phyloP scores from a whole-genome alignment of 1,140 invertebrate genomes.

The Mizuhopecten yessoensis region DNA sequence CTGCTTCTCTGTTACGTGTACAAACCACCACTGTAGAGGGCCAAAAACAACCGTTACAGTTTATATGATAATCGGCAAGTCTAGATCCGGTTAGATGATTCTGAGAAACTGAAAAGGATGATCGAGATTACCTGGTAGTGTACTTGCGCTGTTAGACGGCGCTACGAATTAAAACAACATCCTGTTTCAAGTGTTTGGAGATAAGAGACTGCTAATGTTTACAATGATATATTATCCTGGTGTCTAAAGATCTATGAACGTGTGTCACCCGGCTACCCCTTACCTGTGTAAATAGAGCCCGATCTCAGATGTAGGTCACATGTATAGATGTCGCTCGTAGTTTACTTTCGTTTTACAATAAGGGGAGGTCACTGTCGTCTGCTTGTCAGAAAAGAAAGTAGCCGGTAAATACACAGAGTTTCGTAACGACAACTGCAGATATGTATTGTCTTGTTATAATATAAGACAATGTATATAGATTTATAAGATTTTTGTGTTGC shows the following conservation, averaged over 20 bases:
- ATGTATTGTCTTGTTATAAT: no score
- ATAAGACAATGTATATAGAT: no score
- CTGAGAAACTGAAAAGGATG: conserved; percentile 2
- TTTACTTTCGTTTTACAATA: neutral
- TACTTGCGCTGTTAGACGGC: neutral
- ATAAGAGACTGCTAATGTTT: neutral
- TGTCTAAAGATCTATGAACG: neutral
- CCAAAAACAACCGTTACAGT: conserved; percentile 7
- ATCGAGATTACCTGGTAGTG: neutral
- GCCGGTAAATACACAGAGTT: no score
- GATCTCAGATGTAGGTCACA: neutral
- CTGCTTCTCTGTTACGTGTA: neutral
- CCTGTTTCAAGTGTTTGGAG: neutral
- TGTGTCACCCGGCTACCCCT: neutral
- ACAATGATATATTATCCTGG: neutral
- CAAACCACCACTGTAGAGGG: neutral
- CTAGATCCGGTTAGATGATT: conserved; percentile 37
- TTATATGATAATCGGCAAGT: neutral
- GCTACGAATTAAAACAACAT: neutral
- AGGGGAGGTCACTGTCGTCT: neutral
- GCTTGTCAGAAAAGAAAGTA: neutral
- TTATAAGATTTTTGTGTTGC: no score
- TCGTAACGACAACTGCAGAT: no score
- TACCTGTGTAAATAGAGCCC: neutral
- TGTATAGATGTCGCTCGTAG: neutral